These are phyloP conservation scores for Celastrina argiolus DNA, from an alignment of 2,888 invertebrate species.

Conservation along the genomic window DNA sequence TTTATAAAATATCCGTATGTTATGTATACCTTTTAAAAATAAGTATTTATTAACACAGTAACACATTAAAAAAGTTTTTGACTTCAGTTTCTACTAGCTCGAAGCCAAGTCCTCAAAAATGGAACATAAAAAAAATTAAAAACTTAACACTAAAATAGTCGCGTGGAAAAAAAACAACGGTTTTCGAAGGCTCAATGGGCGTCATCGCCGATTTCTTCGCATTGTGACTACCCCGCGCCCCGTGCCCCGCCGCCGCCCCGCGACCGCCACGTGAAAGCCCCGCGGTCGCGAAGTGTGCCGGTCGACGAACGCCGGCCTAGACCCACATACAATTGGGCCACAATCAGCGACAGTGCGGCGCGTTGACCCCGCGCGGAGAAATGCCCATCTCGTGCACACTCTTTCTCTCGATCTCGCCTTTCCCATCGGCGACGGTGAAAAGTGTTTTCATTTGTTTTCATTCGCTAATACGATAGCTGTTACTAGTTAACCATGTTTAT, in stretches of 20 bases:
- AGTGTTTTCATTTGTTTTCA: neutral
- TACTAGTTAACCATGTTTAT: neutral
- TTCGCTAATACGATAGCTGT: neutral
- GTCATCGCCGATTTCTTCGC: slow-evolving; percentile 44
- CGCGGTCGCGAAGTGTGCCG: slow-evolving; percentile 70
- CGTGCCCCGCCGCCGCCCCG: slow-evolving; percentile 36
- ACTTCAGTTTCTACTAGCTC: no score
- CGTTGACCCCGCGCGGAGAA: slow-evolving; percentile 75
- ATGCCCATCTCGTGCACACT: slow-evolving; percentile 74
- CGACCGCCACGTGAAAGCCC: slow-evolving; percentile 68
- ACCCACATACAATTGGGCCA: slow-evolving; percentile 77
- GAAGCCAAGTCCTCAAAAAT: neutral
- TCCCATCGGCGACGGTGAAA: slow-evolving; percentile 14
- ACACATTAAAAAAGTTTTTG: no score
- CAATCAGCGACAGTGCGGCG: slow-evolving; percentile 77
- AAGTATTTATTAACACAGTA: no score
- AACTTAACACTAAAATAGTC: neutral
- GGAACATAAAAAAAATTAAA: neutral
- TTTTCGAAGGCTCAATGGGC: neutral
- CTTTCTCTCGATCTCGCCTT: slow-evolving; percentile 69
- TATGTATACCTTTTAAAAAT: no score
- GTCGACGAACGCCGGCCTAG: slow-evolving; percentile 79
- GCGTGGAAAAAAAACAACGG: neutral
- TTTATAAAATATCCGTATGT: neutral
- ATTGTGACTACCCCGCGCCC: slow-evolving; percentile 56